A percentile compares a stretch with the other conserved stretches of the same genome.
Evolutionary conservation across 2,797 vertebrate genomes (phyloP).

Genomic region (Pampus argenteus): DNA sequence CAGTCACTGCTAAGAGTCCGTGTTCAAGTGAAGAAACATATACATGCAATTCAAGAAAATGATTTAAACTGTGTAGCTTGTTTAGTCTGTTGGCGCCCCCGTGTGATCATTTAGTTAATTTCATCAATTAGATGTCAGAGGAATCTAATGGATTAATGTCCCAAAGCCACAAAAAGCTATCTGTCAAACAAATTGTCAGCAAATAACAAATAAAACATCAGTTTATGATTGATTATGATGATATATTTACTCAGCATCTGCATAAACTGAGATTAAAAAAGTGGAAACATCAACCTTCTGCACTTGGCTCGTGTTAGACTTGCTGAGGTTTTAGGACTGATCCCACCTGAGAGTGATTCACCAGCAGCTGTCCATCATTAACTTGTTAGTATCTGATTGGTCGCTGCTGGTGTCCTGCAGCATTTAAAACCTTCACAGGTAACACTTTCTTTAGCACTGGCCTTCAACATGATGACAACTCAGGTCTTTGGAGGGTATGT

Average conservation of each 20-base stretch:
- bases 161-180: neutral
- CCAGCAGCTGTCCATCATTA: slow-evolving; percentile 29
- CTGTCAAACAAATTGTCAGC: neutral
- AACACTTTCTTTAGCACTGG: accelerated
- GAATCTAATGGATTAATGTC: too few species aligned
- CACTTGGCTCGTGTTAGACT: neutral
- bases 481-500: slow-evolving; percentile 22
- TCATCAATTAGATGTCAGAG: too few species aligned
- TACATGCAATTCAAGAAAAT: too few species aligned
- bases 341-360: neutral
- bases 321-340: neutral
- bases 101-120: slow-evolving; percentile 1
- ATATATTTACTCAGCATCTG: neutral
- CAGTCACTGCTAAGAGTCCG: too few species aligned
- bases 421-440: slow-evolving; percentile 8
- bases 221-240: too few species aligned
- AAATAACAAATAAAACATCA: too few species aligned
- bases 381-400: slow-evolving; percentile 34
- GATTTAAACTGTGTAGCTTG: neutral
- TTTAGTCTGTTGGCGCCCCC: slow-evolving; percentile 20
- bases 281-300: neutral
- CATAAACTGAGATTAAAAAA: neutral
- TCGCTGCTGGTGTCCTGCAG: slow-evolving; percentile 1
- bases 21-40: neutral
- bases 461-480: slow-evolving; percentile 19